Percentiles rank a stretch among this genome's conserved stretches.
phyloP scores from a whole-genome alignment of 2,797 vertebrate species.

The Momotus momota region DNA sequence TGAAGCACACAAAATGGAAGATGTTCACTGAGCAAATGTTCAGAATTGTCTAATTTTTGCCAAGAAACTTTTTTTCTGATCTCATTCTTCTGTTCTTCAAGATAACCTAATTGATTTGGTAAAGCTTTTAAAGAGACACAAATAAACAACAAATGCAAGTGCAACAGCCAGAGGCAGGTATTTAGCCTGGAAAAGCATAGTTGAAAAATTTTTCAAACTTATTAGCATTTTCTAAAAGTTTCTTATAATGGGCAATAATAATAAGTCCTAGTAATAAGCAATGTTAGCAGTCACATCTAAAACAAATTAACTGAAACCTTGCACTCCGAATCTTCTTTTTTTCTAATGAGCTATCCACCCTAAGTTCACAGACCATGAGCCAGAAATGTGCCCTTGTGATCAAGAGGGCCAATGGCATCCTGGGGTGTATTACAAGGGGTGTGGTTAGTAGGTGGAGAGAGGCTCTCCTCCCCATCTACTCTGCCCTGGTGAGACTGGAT shows the following conservation, averaged over 20 bases:
- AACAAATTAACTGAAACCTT: not conserved
- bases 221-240: not conserved
- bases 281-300: not conserved
- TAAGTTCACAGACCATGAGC: not conserved
- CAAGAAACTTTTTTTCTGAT: constrained; percentile 3
- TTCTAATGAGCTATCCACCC: not conserved
- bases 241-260: not conserved
- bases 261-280: not conserved
- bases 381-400: too few relatives aligned
- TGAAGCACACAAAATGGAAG: not conserved
- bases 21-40: not conserved
- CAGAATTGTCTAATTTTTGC: not conserved
- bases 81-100: constrained; percentile 5
- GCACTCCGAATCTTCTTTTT: not conserved
- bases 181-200: not conserved
- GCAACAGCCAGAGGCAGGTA: not conserved
- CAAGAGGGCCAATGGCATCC: too few relatives aligned
- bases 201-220: not conserved
- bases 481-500: too few relatives aligned
- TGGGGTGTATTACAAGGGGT: too few relatives aligned
- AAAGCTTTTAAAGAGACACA: not conserved
- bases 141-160: not conserved
- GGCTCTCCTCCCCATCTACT: too few relatives aligned
- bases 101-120: not conserved
- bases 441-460: too few relatives aligned